A percentile compares a stretch with the other conserved stretches of the same genome.
Evolutionary conservation across 2,797 vertebrate species (phyloP).

Genomic region (Ctenopoma kingsleyae): DNA sequence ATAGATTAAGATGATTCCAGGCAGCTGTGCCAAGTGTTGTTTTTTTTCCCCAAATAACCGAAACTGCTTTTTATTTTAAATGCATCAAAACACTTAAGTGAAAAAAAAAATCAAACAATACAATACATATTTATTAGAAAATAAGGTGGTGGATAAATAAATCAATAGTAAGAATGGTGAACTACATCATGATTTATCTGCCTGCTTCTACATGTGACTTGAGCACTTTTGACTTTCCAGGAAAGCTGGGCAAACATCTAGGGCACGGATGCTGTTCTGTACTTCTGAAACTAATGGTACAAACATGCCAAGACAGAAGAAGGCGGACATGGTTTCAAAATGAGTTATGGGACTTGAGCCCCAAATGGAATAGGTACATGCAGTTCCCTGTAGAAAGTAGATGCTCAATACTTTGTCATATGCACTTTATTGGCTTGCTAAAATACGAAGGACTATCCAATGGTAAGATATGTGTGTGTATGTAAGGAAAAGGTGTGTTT

Average conservation of each 20-base stretch:
- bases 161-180: conserved; percentile 1
- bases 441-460: conserved; percentile 24
- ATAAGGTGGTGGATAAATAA: conserved; percentile 6
- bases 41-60: neutral
- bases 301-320: conserved; percentile 13
- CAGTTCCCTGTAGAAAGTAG: conserved; percentile 17
- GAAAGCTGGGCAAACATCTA: conserved; percentile 16
- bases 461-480: neutral
- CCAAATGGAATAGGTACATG: conserved; percentile 28
- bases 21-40: conserved; percentile 12
- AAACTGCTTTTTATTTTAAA: neutral
- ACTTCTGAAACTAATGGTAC: conserved; percentile 27
- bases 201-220: conserved; percentile 10
- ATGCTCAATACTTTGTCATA: conserved; percentile 35
- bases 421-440: conserved; percentile 23
- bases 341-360: conserved; percentile 23
- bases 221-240: conserved; percentile 15
- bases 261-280: conserved; percentile 10
- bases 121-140: neutral
- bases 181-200: conserved; percentile 7
- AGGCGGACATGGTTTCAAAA: conserved; percentile 15
- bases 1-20: conserved; percentile 10
- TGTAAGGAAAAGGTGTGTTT: neutral
- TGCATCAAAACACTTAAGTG: conserved; percentile 3
- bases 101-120: conserved; percentile 1